phyloP scores from a whole-genome alignment of 1,140 invertebrate species.

The Lanistes nyassanus region DNA sequence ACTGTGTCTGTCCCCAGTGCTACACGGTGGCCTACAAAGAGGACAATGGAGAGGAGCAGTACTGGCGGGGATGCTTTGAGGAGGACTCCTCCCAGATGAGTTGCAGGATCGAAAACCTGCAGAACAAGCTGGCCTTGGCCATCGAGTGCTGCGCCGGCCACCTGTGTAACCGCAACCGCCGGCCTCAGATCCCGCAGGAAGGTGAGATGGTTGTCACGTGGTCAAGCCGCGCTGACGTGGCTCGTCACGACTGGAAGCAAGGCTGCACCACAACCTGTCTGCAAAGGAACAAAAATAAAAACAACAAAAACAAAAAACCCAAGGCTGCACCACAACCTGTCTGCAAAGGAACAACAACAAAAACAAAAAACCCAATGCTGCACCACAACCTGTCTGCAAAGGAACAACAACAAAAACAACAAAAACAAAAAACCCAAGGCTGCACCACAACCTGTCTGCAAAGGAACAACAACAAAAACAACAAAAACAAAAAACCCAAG shows the following conservation, averaged over 20 bases:
- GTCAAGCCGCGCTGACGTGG: not conserved
- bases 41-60: constrained; percentile 6
- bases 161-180: constrained; percentile 29
- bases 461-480: no score
- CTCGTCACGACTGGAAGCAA: not conserved
- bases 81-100: constrained; percentile 25
- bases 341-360: not conserved
- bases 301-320: no score
- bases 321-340: no score
- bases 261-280: not conserved
- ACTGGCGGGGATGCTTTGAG: constrained; percentile 21
- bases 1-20: constrained; percentile 15
- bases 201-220: no score
- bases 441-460: no score
- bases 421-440: no score
- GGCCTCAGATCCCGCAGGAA: constrained; percentile 5
- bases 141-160: constrained; percentile 32
- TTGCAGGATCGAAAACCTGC: constrained; percentile 28
- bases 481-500: no score
- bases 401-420: no score
- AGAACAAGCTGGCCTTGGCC: constrained; percentile 13
- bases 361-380: no score
- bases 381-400: no score
- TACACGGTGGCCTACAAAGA: constrained; percentile 21
- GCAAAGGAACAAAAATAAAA: not conserved